Evolutionary conservation across 2,113 vertebrate genomes (phyloP), one percentile per base, ranked within the genome.

Genomic region (Phoxinus phoxinus): DNA sequence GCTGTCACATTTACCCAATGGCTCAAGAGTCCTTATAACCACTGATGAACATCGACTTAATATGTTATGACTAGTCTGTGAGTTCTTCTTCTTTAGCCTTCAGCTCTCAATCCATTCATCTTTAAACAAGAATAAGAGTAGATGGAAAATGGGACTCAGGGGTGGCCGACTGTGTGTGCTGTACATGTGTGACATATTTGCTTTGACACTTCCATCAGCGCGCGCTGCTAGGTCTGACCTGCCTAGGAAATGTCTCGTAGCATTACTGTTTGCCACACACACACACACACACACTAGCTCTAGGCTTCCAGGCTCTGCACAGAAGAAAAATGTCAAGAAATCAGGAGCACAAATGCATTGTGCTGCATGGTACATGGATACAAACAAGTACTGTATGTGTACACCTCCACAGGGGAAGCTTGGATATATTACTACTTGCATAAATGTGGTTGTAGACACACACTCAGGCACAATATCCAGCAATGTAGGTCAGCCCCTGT

Each of bases 101-200:
- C 1, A 83, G 65, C 35, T 84, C 63, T 32, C 15, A 17, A 32
- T 69, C 19, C 63, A n/a, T 48, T 69, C 44, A 23, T 82, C 63
- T 65, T 82, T 67, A 19, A 12, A 30, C 6, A 48, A 69, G 85
- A 89, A 81, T 80, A 81, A 13, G 78, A 90, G 79, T 35, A 27
- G 69, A 87, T 73, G 58, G 77, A 82, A 87, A 87, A 75, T 84
- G 58, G 4, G 65, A 63, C 65, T 90, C 88, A 13, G 71, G 41
- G 80, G 23, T 67, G 79, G 25, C 79, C 44, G 8, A 7, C 59
- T 81, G 61, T 32, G 58, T 80, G 78, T 91, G 74, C 85, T 84
- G 84, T 81, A 79, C 65, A 75, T 81, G 67, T 87, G 78, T 91
- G 92, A 91, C 90, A 91, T 91, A 92, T 91, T 91, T 90, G 44